These are phyloP conservation scores for Spicauda simplicius DNA, from an alignment of 2,888 invertebrate genomes.

Conservation along the genomic window DNA sequence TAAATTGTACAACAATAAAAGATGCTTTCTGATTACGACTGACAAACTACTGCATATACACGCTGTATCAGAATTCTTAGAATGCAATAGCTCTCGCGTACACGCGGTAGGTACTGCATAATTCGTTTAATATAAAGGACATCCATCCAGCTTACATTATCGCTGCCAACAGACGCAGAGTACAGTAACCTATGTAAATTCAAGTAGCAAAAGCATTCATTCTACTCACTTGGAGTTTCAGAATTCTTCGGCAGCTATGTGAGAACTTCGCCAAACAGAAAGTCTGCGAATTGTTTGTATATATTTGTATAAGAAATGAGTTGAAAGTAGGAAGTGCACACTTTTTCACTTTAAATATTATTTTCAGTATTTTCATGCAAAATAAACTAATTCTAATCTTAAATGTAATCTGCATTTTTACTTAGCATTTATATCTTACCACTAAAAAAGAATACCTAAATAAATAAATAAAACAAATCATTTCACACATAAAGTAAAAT, in stretches of 20 bases:
- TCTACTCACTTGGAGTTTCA: slow-evolving; percentile 67
- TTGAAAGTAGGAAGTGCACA: slow-evolving; percentile 62
- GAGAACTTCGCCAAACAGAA: slow-evolving; percentile 70
- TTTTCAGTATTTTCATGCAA: slow-evolving; percentile 6
- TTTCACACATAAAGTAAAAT: too few relatives aligned
- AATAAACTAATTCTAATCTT: too few relatives aligned
- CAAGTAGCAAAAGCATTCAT: slow-evolving; percentile 64
- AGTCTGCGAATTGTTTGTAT: slow-evolving; percentile 71
- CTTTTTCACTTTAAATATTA: too few relatives aligned
- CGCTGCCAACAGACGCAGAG: slow-evolving; percentile 48
- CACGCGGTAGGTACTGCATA: slow-evolving; percentile 5
- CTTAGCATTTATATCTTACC: too few relatives aligned
- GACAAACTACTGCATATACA: slow-evolving; percentile 22
- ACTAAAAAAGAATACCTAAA: too few relatives aligned
- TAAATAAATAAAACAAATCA: too few relatives aligned
- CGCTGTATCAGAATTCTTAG: slow-evolving; percentile 16
- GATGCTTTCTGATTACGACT: slow-evolving; percentile 20
- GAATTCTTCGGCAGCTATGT: slow-evolving; percentile 70
- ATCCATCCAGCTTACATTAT: slow-evolving; percentile 44
- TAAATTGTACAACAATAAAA: slow-evolving; percentile 33
- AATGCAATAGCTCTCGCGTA: slow-evolving; percentile 1
- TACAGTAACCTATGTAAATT: slow-evolving; percentile 74
- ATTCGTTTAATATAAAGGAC: slow-evolving; percentile 34
- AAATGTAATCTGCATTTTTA: too few relatives aligned
- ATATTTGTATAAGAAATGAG: slow-evolving; percentile 78